Percentiles rank a stretch among this genome's conserved stretches.
Conservation (phyloP, 2,113 vertebrate genomes). For the Sebastes fasciatus region DNA sequence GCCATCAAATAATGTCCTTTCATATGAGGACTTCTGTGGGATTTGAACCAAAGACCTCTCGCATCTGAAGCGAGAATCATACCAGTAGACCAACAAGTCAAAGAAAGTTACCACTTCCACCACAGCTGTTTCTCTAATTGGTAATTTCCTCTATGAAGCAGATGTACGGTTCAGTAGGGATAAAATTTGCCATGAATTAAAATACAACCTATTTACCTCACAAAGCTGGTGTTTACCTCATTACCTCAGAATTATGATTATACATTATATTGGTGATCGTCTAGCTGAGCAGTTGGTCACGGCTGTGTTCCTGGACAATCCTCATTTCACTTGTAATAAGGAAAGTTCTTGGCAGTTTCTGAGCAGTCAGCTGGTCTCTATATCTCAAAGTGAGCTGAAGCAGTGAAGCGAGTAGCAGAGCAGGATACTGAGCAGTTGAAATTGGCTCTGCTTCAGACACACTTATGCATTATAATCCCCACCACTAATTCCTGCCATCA, state of each 20-base stretch:
- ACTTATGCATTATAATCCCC: not conserved
- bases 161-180: not conserved
- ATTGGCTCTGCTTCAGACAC: not conserved
- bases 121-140: not conserved
- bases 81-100: no score
- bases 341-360: conserved; percentile 6
- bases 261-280: conserved; percentile 5
- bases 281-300: conserved; percentile 6
- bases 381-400: not conserved
- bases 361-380: conserved; percentile 21
- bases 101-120: no score
- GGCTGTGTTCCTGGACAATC: not conserved
- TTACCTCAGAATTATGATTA: not conserved
- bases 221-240: not conserved
- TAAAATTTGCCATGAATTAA: not conserved
- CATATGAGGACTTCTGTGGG: not conserved
- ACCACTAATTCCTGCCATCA: conserved; percentile 7
- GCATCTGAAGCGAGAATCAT: no score
- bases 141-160: not conserved
- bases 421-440: conserved; percentile 21
- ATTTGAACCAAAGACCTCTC: no score
- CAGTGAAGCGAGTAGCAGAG: not conserved
- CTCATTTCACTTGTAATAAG: conserved; percentile 25
- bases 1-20: not conserved
- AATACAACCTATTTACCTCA: not conserved